Percentiles rank a stretch among this genome's conserved stretches.
Conservation (phyloP, 2,797 vertebrate species). For the Spinibarbus caldwelli region DNA sequence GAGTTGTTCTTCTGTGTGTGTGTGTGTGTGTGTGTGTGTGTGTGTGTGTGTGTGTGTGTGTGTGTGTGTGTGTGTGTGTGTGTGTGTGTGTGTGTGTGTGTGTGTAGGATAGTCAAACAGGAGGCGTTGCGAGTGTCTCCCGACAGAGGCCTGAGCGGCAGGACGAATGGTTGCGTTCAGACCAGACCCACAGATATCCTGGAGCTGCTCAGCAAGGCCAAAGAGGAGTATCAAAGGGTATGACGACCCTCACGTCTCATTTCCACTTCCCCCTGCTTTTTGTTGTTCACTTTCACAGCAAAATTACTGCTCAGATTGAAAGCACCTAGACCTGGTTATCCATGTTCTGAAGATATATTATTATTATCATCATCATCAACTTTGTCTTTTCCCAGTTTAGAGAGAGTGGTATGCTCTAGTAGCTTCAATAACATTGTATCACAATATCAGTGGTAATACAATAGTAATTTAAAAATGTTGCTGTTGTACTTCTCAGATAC, state of each 20-base stretch:
- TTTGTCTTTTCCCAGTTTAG: too few species aligned
- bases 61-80: too few species aligned
- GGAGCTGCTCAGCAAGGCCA: constrained; percentile 96
- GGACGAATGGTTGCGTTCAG: constrained; percentile 83
- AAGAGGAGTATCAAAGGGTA: constrained; percentile 95
- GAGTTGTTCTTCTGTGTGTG: background rate
- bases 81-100: too few species aligned
- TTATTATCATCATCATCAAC: background rate
- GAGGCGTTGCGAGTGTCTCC: constrained; percentile 83
- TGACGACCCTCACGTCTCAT: constrained; percentile 35
- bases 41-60: too few species aligned
- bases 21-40: too few species aligned
- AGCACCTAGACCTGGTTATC: background rate
- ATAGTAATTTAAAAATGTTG: too few species aligned
- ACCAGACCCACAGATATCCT: constrained; percentile 89
- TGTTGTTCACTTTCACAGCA: background rate
- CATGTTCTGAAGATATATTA: too few species aligned
- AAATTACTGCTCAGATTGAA: background rate
- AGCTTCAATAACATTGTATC: too few species aligned
- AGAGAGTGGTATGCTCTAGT: too few species aligned
- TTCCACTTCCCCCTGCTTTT: background rate
- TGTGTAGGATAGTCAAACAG: constrained; percentile 89
- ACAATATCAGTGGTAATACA: too few species aligned
- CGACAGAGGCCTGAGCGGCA: constrained; percentile 79
- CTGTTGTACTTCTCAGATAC: too few species aligned